Evolutionary conservation across 2,113 vertebrate species (phyloP).

Genomic region (Oriolus oriolus): DNA sequence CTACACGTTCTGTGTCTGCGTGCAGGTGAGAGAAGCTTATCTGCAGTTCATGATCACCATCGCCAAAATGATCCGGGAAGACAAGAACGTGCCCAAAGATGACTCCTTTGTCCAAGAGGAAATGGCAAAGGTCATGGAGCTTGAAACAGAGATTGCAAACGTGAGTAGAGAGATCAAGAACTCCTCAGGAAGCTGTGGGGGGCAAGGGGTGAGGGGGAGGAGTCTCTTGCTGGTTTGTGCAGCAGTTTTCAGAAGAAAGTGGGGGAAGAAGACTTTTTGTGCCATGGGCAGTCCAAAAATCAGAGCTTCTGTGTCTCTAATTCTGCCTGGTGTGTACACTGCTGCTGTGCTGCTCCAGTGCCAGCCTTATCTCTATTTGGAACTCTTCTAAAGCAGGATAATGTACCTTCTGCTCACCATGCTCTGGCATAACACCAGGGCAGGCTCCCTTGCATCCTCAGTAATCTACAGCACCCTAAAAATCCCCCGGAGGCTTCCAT

Average conservation of each 20-base stretch:
- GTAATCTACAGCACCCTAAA: neutral
- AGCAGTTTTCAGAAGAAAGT: neutral
- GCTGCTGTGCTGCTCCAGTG: neutral
- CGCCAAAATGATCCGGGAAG: constrained; percentile 85
- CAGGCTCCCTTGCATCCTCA: neutral
- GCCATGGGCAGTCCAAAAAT: neutral
- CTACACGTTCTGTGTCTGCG: neutral
- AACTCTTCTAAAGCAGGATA: neutral
- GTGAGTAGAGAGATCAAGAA: constrained; percentile 68
- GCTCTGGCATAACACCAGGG: neutral
- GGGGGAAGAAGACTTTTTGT: neutral
- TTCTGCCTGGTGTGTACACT: neutral
- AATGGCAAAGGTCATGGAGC: constrained; percentile 86
- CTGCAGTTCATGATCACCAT: constrained; percentile 90
- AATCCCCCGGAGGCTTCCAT: neutral
- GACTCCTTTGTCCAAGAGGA: constrained; percentile 80
- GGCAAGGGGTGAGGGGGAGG: neutral
- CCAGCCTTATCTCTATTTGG: neutral
- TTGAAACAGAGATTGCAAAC: constrained; percentile 91
- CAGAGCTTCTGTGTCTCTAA: neutral
- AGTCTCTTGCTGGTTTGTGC: neutral
- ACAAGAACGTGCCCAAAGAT: constrained; percentile 80
- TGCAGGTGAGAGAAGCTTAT: constrained; percentile 89
- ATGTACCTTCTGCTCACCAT: neutral
- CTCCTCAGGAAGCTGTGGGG: neutral